Evolutionary conservation across 1,140 invertebrate genomes (phyloP).

Genomic region (Campodea augens): DNA sequence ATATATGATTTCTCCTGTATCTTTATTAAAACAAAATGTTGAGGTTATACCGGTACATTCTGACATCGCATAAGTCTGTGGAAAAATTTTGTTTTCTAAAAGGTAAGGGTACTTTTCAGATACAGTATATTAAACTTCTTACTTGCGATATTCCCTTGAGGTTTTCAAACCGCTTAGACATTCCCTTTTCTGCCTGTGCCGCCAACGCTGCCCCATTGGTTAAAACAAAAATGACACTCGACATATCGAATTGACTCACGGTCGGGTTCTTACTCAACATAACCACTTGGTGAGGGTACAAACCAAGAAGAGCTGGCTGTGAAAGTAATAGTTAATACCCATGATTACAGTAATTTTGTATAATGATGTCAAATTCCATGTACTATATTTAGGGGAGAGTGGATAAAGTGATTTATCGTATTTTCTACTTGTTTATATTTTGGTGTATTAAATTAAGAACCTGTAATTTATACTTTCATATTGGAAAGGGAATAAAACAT

Average conservation of each 20-base stretch:
- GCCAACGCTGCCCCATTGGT: neutral
- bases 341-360: no score
- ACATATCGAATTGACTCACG: neutral
- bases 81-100: no score
- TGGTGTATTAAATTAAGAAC: no score
- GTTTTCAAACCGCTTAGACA: neutral
- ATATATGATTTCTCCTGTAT: neutral
- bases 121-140: neutral
- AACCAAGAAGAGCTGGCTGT: neutral
- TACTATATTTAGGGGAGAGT: no score
- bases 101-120: no score
- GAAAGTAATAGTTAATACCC: no score
- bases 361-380: no score
- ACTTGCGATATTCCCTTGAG: neutral
- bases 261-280: neutral
- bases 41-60: neutral
- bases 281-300: neutral
- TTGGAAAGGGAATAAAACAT: no score
- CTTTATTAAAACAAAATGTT: neutral
- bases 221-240: neutral
- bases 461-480: no score
- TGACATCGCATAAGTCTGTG: neutral
- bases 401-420: no score
- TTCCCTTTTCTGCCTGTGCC: neutral
- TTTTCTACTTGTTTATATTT: no score